Evolutionary conservation across 2,888 invertebrate genomes (phyloP).

Genomic region (Coremacera marginata): DNA sequence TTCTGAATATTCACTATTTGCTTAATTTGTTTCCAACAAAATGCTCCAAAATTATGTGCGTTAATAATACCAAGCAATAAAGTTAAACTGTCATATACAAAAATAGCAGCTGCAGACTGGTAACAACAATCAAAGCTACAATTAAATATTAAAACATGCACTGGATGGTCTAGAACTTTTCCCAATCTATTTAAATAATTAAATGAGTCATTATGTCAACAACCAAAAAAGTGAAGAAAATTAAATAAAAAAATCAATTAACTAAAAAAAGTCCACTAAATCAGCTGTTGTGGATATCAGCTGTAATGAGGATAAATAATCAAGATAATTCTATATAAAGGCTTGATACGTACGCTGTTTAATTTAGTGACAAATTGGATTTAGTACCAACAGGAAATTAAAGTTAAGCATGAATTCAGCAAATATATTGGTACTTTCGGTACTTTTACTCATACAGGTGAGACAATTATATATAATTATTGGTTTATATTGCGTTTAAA

Average conservation of each 20-base stretch:
- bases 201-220: slow-evolving; percentile 13
- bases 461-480: background rate
- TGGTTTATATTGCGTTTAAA: background rate
- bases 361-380: background rate
- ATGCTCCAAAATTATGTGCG: no score
- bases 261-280: background rate
- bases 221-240: background rate
- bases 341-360: background rate
- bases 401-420: background rate
- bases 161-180: background rate
- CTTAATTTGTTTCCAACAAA: no score
- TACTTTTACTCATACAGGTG: background rate
- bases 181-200: background rate
- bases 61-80: background rate
- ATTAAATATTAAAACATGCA: background rate
- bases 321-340: background rate
- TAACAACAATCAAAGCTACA: no score
- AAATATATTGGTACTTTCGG: background rate
- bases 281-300: no score
- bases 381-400: background rate
- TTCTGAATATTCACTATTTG: no score
- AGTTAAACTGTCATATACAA: background rate
- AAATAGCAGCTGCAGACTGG: background rate
- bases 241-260: background rate
- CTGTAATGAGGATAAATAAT: background rate